phyloP scores from a whole-genome alignment of 2,888 invertebrate genomes.

The Stenotaenia linearis region DNA sequence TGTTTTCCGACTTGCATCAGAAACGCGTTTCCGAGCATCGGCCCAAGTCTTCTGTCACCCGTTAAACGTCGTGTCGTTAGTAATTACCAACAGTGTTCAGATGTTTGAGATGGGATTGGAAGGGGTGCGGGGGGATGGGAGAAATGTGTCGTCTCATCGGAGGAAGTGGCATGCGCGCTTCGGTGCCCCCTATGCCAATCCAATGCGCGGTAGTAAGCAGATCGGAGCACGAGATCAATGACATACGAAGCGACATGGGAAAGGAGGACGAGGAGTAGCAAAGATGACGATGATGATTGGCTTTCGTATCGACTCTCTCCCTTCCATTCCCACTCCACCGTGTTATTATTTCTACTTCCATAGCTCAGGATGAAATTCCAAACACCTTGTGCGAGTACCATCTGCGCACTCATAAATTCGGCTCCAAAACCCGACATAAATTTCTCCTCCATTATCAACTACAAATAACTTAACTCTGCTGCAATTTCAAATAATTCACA shows the following conservation, averaged over 20 bases:
- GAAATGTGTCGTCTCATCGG: slow-evolving; percentile 5
- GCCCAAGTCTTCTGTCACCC: slow-evolving; percentile 17
- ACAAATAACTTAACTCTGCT: neutral
- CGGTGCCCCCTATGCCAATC: slow-evolving; percentile 11
- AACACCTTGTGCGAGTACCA: neutral
- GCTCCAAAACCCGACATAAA: neutral
- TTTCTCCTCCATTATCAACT: neutral
- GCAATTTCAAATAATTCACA: neutral
- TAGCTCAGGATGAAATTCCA: neutral
- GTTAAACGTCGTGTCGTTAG: slow-evolving; percentile 9
- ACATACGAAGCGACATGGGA: slow-evolving; percentile 19
- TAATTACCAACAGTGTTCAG: slow-evolving; percentile 18
- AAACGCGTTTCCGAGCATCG: slow-evolving; percentile 3
- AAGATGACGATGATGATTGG: slow-evolving; percentile 26
- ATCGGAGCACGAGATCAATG: slow-evolving; percentile 23
- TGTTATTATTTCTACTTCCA: slow-evolving; percentile 17
- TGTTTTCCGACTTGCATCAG: slow-evolving; percentile 20
- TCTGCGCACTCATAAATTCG: slow-evolving; percentile 7
- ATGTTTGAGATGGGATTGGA: neutral
- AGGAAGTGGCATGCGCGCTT: slow-evolving; percentile 4
- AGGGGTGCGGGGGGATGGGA: neutral
- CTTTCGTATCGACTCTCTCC: slow-evolving; percentile 10
- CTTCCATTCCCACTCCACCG: neutral
- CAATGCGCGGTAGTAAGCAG: neutral
- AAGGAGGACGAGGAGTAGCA: neutral